Evolutionary conservation across 2,888 invertebrate species (phyloP).

Genomic region (Anarsia innoxiella): DNA sequence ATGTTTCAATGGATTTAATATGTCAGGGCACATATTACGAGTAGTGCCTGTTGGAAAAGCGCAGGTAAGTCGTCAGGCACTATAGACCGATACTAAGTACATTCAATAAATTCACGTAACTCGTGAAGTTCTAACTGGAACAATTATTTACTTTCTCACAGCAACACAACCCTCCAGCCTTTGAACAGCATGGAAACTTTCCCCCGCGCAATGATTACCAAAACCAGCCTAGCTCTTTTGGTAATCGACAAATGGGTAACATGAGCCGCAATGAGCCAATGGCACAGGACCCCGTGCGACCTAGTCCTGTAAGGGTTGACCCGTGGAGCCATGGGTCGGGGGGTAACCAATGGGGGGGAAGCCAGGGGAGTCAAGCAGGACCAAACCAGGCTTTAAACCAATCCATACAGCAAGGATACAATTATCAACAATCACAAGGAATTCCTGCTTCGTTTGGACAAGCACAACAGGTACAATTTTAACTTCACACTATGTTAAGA

Average conservation of each 20-base stretch:
- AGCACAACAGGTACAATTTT: too few species aligned
- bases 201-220: slow-evolving; percentile 30
- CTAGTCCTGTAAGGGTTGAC: slow-evolving; percentile 13
- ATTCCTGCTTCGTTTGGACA: too few species aligned
- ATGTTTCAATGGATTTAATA: slow-evolving; percentile 45
- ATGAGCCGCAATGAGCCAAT: background rate
- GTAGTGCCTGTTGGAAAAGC: slow-evolving; percentile 44
- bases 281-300: too few species aligned
- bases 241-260: slow-evolving; percentile 1
- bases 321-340: slow-evolving; percentile 21
- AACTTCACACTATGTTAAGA: too few species aligned
- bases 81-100: background rate
- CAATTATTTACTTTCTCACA: background rate
- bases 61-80: slow-evolving; percentile 21
- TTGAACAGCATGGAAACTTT: slow-evolving; percentile 28
- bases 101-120: background rate
- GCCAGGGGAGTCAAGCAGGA: slow-evolving; percentile 20
- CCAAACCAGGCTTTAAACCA: slow-evolving; percentile 12
- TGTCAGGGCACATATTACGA: slow-evolving; percentile 38
- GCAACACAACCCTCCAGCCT: slow-evolving; percentile 16
- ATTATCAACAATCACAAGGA: too few species aligned
- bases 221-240: slow-evolving; percentile 23
- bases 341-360: slow-evolving; percentile 17
- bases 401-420: slow-evolving; percentile 29
- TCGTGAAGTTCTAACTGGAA: background rate